phyloP scores from a whole-genome alignment of 1,140 invertebrate genomes.

The Eumaeus atala region DNA sequence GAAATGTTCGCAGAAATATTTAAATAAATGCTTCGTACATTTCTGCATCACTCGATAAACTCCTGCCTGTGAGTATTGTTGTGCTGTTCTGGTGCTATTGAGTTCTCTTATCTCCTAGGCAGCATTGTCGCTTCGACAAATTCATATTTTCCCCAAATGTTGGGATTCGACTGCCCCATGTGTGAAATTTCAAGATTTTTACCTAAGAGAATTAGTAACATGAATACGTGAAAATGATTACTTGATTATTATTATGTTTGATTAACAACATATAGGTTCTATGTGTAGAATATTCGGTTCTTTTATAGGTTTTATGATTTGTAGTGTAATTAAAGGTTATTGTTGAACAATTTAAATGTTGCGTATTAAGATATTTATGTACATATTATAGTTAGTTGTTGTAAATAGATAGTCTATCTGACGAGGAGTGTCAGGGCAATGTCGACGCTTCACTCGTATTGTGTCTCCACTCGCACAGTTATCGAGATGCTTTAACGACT shows the following conservation, averaged over 20 bases:
- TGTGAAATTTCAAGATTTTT: too few relatives aligned
- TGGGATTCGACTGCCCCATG: not conserved
- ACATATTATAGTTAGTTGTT: slow-evolving; percentile 63
- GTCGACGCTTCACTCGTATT: too few relatives aligned
- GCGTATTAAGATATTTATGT: slow-evolving; percentile 61
- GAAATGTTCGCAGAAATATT: slow-evolving; percentile 15
- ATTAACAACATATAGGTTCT: too few relatives aligned
- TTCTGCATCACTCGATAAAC: too few relatives aligned
- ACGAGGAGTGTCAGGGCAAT: too few relatives aligned
- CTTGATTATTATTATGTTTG: too few relatives aligned
- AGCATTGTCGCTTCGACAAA: too few relatives aligned
- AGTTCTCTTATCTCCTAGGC: not conserved
- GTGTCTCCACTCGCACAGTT: not conserved
- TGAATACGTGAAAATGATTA: too few relatives aligned
- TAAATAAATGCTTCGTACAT: not conserved
- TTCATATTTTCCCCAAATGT: not conserved
- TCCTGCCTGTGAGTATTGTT: too few relatives aligned
- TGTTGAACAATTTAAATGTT: slow-evolving; percentile 60
- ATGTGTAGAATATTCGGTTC: too few relatives aligned
- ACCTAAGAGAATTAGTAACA: too few relatives aligned
- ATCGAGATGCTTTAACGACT: slow-evolving; percentile 12
- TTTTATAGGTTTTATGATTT: not conserved
- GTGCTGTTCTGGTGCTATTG: slow-evolving; percentile 27
- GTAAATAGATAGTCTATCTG: slow-evolving; percentile 67
- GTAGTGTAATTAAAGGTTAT: slow-evolving; percentile 31